phyloP scores from a whole-genome alignment of 2,113 vertebrate species.

The Odocoileus hemionus region DNA sequence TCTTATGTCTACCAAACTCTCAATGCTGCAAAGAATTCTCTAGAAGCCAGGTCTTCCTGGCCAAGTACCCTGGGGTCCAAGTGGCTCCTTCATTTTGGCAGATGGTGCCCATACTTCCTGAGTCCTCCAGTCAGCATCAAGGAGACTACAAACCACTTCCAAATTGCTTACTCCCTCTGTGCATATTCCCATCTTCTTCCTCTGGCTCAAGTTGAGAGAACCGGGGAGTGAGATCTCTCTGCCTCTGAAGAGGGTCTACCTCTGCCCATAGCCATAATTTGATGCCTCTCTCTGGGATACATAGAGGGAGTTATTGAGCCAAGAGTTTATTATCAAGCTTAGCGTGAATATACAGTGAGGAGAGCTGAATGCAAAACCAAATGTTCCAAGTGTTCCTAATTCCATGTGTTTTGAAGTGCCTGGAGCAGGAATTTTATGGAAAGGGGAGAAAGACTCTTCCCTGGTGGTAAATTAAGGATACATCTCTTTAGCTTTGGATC shows the following conservation, averaged over 20 bases:
- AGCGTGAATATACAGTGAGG: constrained; percentile 26
- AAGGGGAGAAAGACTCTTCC: constrained; percentile 45
- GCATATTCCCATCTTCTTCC: constrained; percentile 44
- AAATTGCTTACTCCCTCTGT: constrained; percentile 33
- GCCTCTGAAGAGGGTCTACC: constrained; percentile 50
- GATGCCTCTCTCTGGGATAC: constrained; percentile 65
- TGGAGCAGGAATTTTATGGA: constrained; percentile 62
- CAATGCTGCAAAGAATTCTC: constrained; percentile 48
- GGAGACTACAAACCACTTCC: constrained; percentile 41
- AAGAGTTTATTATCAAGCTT: constrained; percentile 72
- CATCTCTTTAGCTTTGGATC: constrained; percentile 62
- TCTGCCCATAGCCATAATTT: constrained; percentile 62
- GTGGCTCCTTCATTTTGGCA: constrained; percentile 67
- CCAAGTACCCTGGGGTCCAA: constrained; percentile 57
- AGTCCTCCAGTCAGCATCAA: constrained; percentile 46
- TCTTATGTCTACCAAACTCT: constrained; percentile 29
- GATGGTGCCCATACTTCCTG: constrained; percentile 55
- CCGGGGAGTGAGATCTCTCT: constrained; percentile 22
- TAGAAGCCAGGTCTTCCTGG: constrained; percentile 68
- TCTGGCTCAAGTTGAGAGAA: constrained; percentile 37
- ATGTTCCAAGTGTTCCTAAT: constrained; percentile 46
- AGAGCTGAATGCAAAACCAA: constrained; percentile 57
- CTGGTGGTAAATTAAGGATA: constrained; percentile 56
- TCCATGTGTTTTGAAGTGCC: constrained; percentile 61
- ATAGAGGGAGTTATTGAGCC: constrained; percentile 60